A percentile compares a stretch with the other conserved stretches of the same genome.
Conservation (phyloP, 2,113 vertebrate genomes). For the Ifrita kowaldi region DNA sequence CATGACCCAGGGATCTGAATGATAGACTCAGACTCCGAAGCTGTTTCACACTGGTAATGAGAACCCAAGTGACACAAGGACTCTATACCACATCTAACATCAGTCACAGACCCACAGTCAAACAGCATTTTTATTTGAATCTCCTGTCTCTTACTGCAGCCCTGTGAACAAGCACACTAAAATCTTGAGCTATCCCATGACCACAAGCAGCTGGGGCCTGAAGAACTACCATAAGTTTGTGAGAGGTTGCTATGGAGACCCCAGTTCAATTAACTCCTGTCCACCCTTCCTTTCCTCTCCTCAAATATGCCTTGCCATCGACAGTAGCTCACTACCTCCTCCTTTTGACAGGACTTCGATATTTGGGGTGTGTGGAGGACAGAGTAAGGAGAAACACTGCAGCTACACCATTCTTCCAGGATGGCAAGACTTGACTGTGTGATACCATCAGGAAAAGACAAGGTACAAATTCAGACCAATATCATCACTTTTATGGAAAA, state of each 20-base stretch:
- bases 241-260: background rate
- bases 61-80: background rate
- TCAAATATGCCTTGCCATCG: background rate
- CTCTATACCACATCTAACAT: background rate
- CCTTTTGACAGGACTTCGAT: background rate
- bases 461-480: background rate
- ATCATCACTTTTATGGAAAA: background rate
- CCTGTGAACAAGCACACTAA: background rate
- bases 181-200: background rate
- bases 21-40: background rate
- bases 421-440: fast-evolving
- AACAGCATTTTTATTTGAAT: background rate
- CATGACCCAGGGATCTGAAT: background rate
- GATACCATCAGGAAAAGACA: background rate
- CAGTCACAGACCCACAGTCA: background rate
- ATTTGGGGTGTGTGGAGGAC: background rate
- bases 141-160: background rate
- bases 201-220: background rate
- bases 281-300: background rate
- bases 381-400: background rate
- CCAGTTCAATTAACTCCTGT: background rate
- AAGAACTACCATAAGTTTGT: background rate
- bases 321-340: background rate
- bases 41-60: background rate
- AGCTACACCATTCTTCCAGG: background rate